phyloP scores from a whole-genome alignment of 2,797 vertebrate genomes.

The Acipenser transmontanus region DNA sequence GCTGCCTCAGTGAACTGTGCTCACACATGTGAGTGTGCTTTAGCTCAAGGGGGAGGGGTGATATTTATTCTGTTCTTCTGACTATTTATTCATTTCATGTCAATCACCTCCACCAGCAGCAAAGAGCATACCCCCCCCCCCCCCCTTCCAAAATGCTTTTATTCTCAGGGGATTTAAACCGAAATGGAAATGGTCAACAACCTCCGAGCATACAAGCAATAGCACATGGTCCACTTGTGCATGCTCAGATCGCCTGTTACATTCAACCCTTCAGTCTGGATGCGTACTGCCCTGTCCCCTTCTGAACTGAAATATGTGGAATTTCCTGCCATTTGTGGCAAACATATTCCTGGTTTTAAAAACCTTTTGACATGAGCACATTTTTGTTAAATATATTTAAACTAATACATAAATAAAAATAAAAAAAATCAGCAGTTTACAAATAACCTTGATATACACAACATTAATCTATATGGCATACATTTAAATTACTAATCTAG shows the following conservation, averaged over 20 bases:
- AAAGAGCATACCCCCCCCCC: slow-evolving; percentile 22
- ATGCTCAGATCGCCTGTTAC: neutral
- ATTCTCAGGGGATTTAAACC: slow-evolving; percentile 34
- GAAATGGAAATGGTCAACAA: slow-evolving; percentile 36
- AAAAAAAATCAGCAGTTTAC: too few species aligned
- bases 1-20: neutral
- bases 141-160: slow-evolving; percentile 32
- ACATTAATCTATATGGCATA: too few species aligned
- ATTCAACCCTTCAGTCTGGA: slow-evolving; percentile 18
- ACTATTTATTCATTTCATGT: slow-evolving; percentile 40
- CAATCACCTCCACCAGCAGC: slow-evolving; percentile 34
- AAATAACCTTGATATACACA: too few species aligned
- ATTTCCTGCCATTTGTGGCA: too few species aligned
- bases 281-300: too few species aligned
- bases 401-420: too few species aligned
- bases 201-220: slow-evolving; percentile 27
- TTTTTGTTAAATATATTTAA: too few species aligned
- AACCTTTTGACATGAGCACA: too few species aligned
- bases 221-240: slow-evolving; percentile 2
- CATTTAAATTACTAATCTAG: too few species aligned
- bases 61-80: slow-evolving; percentile 40
- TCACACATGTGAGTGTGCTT: slow-evolving; percentile 23
- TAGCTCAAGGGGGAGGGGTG: slow-evolving; percentile 21
- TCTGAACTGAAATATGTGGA: too few species aligned
- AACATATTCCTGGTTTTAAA: too few species aligned